Conservation (phyloP, 2,888 invertebrate species). For the Eupeodes luniger region DNA sequence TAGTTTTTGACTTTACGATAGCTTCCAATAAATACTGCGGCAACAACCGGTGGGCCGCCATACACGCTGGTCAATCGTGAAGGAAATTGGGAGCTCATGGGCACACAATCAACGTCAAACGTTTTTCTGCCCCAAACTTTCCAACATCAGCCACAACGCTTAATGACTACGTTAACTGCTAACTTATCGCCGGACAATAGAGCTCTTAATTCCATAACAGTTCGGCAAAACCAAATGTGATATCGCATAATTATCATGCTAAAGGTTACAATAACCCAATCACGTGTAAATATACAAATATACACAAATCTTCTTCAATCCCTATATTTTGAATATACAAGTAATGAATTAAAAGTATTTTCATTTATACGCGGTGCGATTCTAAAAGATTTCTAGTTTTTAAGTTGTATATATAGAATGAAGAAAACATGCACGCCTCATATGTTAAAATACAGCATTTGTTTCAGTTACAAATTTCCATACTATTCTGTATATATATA, state of each 20-base stretch:
- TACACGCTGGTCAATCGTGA: constrained; percentile 78
- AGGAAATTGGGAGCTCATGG: constrained; percentile 79
- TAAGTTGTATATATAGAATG: constrained; percentile 24
- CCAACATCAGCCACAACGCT: constrained; percentile 64
- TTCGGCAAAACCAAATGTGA: constrained; percentile 78
- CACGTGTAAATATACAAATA: not conserved
- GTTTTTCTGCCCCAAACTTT: constrained; percentile 59
- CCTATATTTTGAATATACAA: not conserved
- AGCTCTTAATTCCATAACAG: constrained; percentile 25
- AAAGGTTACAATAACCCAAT: not conserved
- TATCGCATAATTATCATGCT: not conserved
- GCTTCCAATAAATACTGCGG: constrained; percentile 80
- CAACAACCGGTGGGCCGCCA: constrained; percentile 76
- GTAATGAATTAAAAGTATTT: constrained; percentile 1
- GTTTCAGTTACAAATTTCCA: constrained; percentile 39
- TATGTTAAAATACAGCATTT: not conserved
- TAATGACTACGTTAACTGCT: constrained; percentile 54
- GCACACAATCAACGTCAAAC: constrained; percentile 54
- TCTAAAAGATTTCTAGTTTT: not conserved
- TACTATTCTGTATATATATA: constrained; percentile 6
- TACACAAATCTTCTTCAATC: not conserved
- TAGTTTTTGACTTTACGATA: constrained; percentile 53
- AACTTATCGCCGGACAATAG: constrained; percentile 53
- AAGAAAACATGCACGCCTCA: constrained; percentile 4
- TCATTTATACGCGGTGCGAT: not conserved